Evolutionary conservation across 2,113 vertebrate species (phyloP).

Genomic region (Epinephelus cyanopodus): DNA sequence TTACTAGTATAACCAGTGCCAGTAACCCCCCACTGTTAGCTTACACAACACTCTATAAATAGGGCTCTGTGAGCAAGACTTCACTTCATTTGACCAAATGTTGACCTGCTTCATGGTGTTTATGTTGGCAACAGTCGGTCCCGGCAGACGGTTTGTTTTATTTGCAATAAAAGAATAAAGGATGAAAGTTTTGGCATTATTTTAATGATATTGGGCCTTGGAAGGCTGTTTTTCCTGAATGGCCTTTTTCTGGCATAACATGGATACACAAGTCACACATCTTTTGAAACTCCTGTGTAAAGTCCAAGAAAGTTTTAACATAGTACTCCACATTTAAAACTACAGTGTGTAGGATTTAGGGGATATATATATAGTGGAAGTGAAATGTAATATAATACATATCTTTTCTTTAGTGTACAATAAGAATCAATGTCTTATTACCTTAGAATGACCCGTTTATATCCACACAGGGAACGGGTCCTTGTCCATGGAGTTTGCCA

Average conservation of each 20-base stretch:
- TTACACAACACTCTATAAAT: slow-evolving; percentile 65
- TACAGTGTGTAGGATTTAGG: too few species aligned
- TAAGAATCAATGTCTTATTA: too few species aligned
- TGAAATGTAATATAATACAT: too few species aligned
- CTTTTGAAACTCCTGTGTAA: neutral
- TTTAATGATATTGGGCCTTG: slow-evolving; percentile 9
- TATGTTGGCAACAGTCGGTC: slow-evolving; percentile 46
- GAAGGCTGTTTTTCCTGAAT: neutral
- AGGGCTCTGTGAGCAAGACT: slow-evolving; percentile 31
- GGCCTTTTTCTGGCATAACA: slow-evolving; percentile 12
- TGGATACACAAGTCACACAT: slow-evolving; percentile 12
- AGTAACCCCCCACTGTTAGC: slow-evolving; percentile 17
- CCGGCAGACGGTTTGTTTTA: slow-evolving; percentile 30
- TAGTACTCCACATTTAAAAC: neutral
- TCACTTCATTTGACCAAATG: slow-evolving; percentile 59
- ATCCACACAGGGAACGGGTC: too few species aligned
- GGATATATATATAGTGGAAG: too few species aligned
- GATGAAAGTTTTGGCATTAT: slow-evolving; percentile 53
- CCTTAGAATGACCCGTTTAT: too few species aligned
- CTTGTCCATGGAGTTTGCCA: too few species aligned
- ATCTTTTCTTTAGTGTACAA: too few species aligned
- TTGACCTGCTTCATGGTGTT: slow-evolving; percentile 49
- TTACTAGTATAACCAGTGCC: slow-evolving; percentile 4
- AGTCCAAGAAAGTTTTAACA: slow-evolving; percentile 38
- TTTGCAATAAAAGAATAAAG: slow-evolving; percentile 31